Evolutionary conservation across 1,140 invertebrate species (phyloP).

Genomic region (Drosophila pandora): DNA sequence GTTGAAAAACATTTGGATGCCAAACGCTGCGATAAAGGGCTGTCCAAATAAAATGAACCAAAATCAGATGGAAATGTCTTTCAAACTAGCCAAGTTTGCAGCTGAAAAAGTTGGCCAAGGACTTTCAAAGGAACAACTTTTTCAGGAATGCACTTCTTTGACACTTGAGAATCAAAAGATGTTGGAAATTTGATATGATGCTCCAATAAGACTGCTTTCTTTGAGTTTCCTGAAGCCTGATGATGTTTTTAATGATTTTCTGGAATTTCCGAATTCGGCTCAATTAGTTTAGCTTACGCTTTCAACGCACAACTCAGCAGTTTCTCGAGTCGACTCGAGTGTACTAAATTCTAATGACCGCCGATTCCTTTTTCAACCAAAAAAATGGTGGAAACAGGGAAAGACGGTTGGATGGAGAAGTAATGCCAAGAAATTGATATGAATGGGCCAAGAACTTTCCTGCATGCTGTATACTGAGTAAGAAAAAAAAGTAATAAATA

Average conservation of each 20-base stretch:
- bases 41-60: background rate
- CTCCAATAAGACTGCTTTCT: constrained; percentile 7
- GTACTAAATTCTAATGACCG: constrained; percentile 53
- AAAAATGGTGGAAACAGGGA: constrained; percentile 29
- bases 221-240: constrained; percentile 15
- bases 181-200: background rate
- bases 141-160: constrained; percentile 10
- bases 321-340: constrained; percentile 35
- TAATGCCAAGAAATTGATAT: constrained; percentile 75
- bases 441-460: constrained; percentile 69
- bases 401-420: constrained; percentile 36
- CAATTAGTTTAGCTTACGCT: constrained; percentile 32
- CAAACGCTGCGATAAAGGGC: no score
- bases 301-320: constrained; percentile 51
- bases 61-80: constrained; percentile 27
- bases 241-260: constrained; percentile 3
- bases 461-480: constrained; percentile 49
- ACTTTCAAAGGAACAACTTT: constrained; percentile 45
- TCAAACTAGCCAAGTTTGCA: constrained; percentile 14
- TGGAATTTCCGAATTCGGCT: background rate
- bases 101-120: constrained; percentile 29
- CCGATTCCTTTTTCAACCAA: constrained; percentile 41
- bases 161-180: constrained; percentile 24
- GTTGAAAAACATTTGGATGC: no score
- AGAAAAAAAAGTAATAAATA: constrained; percentile 20